phyloP scores from a whole-genome alignment of 92 coral and sea anemone genomes.

The Epizoanthus ramosus region DNA sequence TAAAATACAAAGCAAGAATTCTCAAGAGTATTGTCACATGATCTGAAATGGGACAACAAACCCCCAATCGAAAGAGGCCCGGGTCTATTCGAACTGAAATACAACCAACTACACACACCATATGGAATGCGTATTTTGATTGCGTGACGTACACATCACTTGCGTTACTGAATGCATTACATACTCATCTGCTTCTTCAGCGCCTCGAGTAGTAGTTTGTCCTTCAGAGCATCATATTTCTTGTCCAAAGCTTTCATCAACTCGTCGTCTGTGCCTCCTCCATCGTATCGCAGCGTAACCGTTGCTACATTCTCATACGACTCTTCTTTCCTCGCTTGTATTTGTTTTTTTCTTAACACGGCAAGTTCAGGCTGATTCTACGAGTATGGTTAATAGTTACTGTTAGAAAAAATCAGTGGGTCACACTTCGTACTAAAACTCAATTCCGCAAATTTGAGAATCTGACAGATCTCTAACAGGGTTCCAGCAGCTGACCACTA shows the following conservation, averaged over 20 bases:
- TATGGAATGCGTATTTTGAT: not conserved
- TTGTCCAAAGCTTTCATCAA: slow-evolving; percentile 80
- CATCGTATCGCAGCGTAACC: slow-evolving; percentile 85
- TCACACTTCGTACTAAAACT: no score
- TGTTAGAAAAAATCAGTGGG: no score
- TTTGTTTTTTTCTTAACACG: slow-evolving; percentile 61
- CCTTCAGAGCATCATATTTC: slow-evolving; percentile 90
- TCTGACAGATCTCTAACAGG: not conserved
- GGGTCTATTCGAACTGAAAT: no score
- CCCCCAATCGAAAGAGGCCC: no score
- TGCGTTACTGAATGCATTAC: not conserved
- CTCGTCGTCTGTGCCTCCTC: slow-evolving; percentile 86
- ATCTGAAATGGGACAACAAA: no score
- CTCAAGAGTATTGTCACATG: no score
- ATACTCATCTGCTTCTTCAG: slow-evolving; percentile 89
- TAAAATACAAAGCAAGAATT: no score
- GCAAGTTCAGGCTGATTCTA: slow-evolving; percentile 80
- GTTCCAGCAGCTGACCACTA: no score
- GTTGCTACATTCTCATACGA: slow-evolving; percentile 86
- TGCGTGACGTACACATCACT: no score
- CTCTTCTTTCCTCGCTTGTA: slow-evolving; percentile 78
- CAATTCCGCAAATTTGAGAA: no score
- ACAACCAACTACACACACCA: not conserved
- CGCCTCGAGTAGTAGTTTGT: slow-evolving; percentile 90
- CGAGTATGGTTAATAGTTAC: not conserved